Evolutionary conservation across 1,140 invertebrate species (phyloP).

Genomic region (Brachionus sp.): DNA sequence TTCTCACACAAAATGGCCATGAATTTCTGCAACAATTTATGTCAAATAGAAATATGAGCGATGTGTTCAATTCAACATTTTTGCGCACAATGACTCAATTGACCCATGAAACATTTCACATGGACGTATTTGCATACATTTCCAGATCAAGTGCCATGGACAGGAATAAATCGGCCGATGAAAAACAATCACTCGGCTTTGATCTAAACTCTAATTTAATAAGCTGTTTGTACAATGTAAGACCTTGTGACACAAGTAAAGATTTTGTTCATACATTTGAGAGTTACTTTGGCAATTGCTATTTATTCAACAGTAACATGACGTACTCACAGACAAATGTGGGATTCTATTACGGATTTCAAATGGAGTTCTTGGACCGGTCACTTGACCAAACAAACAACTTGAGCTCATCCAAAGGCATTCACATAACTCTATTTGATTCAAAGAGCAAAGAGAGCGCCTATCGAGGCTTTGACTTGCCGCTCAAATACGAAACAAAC

Average conservation of each 20-base stretch:
- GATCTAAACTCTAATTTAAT: neutral
- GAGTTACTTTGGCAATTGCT: neutral
- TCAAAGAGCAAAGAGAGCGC: neutral
- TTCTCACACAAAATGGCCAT: neutral
- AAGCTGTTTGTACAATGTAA: neutral
- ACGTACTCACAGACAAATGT: neutral
- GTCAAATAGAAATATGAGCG: no score
- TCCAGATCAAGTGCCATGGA: neutral
- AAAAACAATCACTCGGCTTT: neutral
- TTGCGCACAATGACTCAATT: neutral
- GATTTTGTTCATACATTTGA: neutral
- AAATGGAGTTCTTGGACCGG: neutral
- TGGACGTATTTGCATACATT: neutral
- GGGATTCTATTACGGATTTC: neutral
- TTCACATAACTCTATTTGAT: neutral
- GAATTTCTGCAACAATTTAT: neutral
- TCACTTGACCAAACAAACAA: neutral
- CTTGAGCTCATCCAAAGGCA: neutral
- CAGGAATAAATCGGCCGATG: no score
- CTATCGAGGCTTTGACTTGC: neutral
- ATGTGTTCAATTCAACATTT: neutral
- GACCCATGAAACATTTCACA: neutral
- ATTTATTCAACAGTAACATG: neutral
- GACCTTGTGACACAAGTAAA: neutral
- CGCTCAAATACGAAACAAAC: neutral